Base-by-base conservation (phyloP, 2,113 vertebrate species). In the Odobenus rosmarus region DNA sequence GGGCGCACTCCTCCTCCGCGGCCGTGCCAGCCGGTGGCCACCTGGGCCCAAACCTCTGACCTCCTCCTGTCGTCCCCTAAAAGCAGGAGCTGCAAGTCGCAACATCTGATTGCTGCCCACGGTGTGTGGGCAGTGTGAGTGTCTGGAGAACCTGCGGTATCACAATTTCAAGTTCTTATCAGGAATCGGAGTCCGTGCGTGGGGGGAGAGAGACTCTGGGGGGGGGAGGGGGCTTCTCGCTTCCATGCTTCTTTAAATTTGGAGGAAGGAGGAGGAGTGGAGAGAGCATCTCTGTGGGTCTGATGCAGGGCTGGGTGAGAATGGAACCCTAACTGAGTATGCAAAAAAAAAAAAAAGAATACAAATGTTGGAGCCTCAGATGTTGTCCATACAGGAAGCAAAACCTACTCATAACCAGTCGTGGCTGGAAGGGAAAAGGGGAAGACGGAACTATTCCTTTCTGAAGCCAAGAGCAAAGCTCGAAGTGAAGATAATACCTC, bases 391-490 rank as follows among this genome's bases (percentile, higher is more conserved):
- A 81, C 21, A 94, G 72, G 59, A 80, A 49, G 89, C 1, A 61
- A 88, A 92, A 46, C 86, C 57, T 90, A 91, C 59, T 93, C 69
- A 51, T 77, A 93, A 94, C 71, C 83, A 90, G 72, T 93, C 84
- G 55, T 49, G 87, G 51, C 57, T 80, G 4, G 71, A 77, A 77
- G 36, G 61, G 28, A 55, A 94, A 74, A 92, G 39, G 88, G 67
- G 26, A 90, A 67, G 53, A 81, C 11, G 36, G 6, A 72, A 74
- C 19, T 94, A 62, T 84, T 79, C 36, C 57, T 87, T 93, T 51
- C 24, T 59, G 49, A 92, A 93, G 96, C 61, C 83, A 96, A 97
- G 13, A 90, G 55, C 57, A 77, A 95, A 90, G 51, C 88, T 92
- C 69, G 82, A 95, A 79, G 76, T 74, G 64, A 95, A 81, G 23